These are phyloP conservation scores for Xiphophorus couchianus DNA, from an alignment of 2,113 vertebrate species.

Conservation along the genomic window DNA sequence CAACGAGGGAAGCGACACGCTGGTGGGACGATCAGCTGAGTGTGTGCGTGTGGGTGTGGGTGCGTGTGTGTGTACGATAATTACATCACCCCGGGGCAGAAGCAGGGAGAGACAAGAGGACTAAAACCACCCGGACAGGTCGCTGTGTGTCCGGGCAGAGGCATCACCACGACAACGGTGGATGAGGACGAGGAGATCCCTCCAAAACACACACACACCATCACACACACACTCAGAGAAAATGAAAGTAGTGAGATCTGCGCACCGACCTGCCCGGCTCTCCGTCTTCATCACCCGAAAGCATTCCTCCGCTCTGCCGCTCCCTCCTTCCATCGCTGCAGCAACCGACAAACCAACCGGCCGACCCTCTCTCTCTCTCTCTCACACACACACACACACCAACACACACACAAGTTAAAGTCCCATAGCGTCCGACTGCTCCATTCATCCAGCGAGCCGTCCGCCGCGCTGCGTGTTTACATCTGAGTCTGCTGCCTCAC, in stretches of 20 bases:
- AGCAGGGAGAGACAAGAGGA: too few relatives aligned
- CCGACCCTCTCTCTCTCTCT: conserved; percentile 9
- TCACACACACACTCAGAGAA: conserved; percentile 3
- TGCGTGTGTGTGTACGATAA: conserved; percentile 36
- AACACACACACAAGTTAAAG: conserved; percentile 26
- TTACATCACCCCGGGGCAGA: conserved; percentile 22
- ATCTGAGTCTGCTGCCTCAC: conserved; percentile 48
- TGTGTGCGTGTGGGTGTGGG: conserved; percentile 37
- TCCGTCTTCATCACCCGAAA: conserved; percentile 81
- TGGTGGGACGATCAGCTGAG: conserved; percentile 56
- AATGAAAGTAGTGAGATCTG: conserved; percentile 20
- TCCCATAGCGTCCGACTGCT: conserved; percentile 22
- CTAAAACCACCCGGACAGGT: background rate
- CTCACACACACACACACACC: background rate
- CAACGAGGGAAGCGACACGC: conserved; percentile 60
- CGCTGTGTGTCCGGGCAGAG: conserved; percentile 52
- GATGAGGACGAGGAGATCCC: conserved; percentile 57
- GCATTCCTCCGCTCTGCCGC: conserved; percentile 79
- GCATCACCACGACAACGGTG: conserved; percentile 57
- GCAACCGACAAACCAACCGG: conserved; percentile 51
- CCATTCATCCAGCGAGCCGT: conserved; percentile 33
- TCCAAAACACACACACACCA: conserved; percentile 11
- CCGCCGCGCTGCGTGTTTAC: conserved; percentile 55
- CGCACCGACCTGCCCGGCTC: conserved; percentile 82
- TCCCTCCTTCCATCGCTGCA: conserved; percentile 55